Conservation (phyloP, 2,797 vertebrate genomes). For the Tadarida brasiliensis region DNA sequence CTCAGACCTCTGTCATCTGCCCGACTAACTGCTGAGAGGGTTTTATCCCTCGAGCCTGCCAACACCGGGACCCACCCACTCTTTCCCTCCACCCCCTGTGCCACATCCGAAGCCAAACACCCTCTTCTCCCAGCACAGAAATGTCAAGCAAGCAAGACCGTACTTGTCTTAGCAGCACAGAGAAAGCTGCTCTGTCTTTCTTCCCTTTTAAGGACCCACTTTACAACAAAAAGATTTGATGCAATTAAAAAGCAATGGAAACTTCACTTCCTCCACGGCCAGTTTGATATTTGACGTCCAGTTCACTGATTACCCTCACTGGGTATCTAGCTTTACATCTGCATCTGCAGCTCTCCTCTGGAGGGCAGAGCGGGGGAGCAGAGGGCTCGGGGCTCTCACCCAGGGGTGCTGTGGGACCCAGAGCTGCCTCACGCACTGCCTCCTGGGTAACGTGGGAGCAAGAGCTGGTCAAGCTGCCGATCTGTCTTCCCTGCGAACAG, state of each 20-base stretch:
- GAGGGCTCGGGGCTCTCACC: background rate
- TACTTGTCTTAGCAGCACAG: constrained; percentile 63
- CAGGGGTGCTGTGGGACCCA: background rate
- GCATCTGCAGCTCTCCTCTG: background rate
- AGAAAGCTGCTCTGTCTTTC: constrained; percentile 42
- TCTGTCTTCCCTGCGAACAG: background rate
- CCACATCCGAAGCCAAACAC: background rate
- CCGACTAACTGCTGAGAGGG: background rate
- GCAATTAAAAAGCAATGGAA: constrained; percentile 34
- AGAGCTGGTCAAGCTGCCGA: background rate
- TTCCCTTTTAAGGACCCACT: background rate
- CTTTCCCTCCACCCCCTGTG: background rate
- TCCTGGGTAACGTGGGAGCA: background rate
- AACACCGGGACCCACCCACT: background rate
- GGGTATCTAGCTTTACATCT: background rate
- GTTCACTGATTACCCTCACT: background rate
- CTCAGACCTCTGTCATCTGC: background rate
- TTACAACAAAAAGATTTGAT: background rate
- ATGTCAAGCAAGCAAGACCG: constrained; percentile 66
- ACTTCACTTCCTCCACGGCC: background rate
- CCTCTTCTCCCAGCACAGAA: background rate
- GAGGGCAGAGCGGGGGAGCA: background rate
- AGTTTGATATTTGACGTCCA: background rate
- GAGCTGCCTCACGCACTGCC: background rate
- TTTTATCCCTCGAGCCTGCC: background rate